Evolutionary conservation across 2,888 invertebrate species (phyloP).

Genomic region (Cantharis nigra): DNA sequence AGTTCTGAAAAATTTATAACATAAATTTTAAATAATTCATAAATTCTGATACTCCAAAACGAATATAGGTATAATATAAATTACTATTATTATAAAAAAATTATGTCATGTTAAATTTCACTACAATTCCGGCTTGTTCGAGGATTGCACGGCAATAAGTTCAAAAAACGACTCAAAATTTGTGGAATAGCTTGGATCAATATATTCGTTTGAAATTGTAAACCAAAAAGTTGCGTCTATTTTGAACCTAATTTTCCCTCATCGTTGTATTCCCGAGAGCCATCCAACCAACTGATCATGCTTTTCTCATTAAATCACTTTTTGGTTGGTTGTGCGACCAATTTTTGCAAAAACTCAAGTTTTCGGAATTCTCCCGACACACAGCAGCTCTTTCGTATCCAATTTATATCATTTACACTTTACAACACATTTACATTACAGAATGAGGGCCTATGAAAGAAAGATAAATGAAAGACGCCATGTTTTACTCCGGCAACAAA

Average conservation of each 20-base stretch:
- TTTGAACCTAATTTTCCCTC: neutral
- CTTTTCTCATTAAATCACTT: neutral
- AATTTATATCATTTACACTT: neutral
- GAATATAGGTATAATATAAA: conserved; percentile 6
- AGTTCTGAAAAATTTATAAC: conserved; percentile 15
- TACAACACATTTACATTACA: neutral
- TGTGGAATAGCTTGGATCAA: neutral
- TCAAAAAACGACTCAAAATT: neutral
- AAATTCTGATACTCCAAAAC: conserved; percentile 5
- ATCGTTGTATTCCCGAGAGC: neutral
- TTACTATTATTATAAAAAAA: neutral
- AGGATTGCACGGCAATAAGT: neutral
- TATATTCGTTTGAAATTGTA: neutral
- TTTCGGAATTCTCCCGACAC: neutral
- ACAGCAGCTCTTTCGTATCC: neutral
- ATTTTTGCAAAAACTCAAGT: neutral
- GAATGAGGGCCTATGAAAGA: neutral
- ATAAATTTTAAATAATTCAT: conserved; percentile 17
- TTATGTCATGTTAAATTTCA: neutral
- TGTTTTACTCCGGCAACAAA: neutral
- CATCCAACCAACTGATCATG: neutral
- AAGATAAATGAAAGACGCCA: neutral
- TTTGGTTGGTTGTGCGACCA: neutral
- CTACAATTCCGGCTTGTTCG: neutral
- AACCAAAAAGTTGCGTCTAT: neutral